Evolutionary conservation across 2,113 vertebrate genomes (phyloP), one percentile per base, ranked within the genome.

Genomic region (Spermophilus dauricus): DNA sequence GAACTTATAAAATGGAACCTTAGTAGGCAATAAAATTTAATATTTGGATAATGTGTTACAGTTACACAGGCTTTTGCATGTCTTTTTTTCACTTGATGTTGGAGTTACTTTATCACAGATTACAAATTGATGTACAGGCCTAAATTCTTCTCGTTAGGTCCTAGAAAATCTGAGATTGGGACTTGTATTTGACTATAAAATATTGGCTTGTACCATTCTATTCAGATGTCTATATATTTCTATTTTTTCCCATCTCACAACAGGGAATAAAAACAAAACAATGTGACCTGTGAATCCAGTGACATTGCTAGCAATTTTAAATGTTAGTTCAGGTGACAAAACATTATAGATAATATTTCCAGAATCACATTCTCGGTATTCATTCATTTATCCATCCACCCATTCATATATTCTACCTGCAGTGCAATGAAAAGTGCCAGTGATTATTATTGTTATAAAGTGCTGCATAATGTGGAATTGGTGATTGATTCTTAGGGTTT

Each of bases 21-120:
- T 67, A 61, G n/a, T 67, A 70, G 12, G 10, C 22, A 58, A 45
- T 82, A 76, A 96, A 76, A 83, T 7, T 58, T 75, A 92, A 78
- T 16, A 61, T 61, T 93, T 93, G 24, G 4, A 28, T 77, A 51
- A 86, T 34, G 24, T 80, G n/a, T n/a, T 61, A 32, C 16, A 42
- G 12, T 89, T 86, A 76, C 0, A 34, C 0, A 16, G 14, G 8
- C 5, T 86, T 86, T 78, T 73, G 28, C 12, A 24, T 30, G 30
- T 12, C n/a, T 45, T n/a, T 37, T 34, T 92, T 72, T 37, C 73
- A 16, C 97, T 97, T 98, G 91, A 83, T 86, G 92, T 97, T 34
- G 18, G 24, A 87, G 37, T 65, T 72, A 24, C 73, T 61, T 56
- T 89, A 53, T 53, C 83, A 42, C 30, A 72, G 81, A 82, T 42